Percentiles rank a stretch among this genome's conserved stretches.
phyloP scores from a whole-genome alignment of 2,888 invertebrate species.

The Drosophila buzzatii region DNA sequence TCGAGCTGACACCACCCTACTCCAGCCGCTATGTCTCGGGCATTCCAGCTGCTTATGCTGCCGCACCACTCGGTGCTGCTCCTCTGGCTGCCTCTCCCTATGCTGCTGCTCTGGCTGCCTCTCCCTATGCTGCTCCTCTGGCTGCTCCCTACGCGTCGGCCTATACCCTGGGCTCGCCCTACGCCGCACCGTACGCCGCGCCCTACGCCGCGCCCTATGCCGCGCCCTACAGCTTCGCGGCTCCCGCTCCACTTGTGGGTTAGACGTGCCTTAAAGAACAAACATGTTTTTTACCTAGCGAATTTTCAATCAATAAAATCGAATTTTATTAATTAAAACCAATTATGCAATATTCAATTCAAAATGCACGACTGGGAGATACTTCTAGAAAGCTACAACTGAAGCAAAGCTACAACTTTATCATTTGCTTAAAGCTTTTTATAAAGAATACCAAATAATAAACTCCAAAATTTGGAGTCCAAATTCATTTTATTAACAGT shows the following conservation, averaged over 20 bases:
- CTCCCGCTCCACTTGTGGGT: constrained; percentile 59
- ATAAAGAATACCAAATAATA: not conserved
- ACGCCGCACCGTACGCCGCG: constrained; percentile 22
- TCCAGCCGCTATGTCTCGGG: constrained; percentile 82
- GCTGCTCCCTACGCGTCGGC: constrained; percentile 37
- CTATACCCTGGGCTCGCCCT: constrained; percentile 39
- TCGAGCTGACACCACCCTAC: constrained; percentile 76
- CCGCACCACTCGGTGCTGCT: constrained; percentile 40
- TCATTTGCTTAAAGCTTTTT: not conserved
- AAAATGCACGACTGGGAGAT: not conserved
- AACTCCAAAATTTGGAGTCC: too few species aligned
- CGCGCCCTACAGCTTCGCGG: constrained; percentile 57
- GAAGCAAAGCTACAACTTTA: too few species aligned
- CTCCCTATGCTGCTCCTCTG: constrained; percentile 47
- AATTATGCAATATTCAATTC: not conserved
- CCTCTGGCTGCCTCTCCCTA: constrained; percentile 41
- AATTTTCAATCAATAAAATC: constrained; percentile 46
- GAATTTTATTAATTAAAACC: constrained; percentile 18
- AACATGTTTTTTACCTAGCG: constrained; percentile 28
- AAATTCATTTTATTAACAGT: not conserved
- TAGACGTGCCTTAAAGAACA: constrained; percentile 35
- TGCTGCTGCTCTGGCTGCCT: constrained; percentile 32
- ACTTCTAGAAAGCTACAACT: too few species aligned
- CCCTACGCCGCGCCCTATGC: constrained; percentile 42
- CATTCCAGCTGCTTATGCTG: constrained; percentile 60